These are phyloP conservation scores for Hydrophis major DNA, from an alignment of 2,797 vertebrate genomes.

Conservation along the genomic window DNA sequence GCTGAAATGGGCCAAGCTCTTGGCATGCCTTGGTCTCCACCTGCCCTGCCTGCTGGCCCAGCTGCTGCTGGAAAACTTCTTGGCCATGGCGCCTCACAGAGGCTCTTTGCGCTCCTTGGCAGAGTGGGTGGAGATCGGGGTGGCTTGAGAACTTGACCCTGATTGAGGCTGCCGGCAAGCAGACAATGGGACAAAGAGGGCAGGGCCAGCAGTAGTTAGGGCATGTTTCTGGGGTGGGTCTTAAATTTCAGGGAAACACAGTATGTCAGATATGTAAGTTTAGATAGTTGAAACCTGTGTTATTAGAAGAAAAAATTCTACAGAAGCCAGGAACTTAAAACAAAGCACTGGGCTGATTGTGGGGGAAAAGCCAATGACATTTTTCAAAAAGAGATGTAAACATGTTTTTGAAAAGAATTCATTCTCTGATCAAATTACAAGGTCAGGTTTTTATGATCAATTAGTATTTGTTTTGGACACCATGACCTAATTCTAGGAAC, in stretches of 20 bases:
- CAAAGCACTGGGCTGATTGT: not conserved
- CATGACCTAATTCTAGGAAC: not conserved
- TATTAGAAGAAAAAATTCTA: not conserved
- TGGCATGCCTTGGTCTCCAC: too few species aligned
- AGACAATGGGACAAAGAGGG: not conserved
- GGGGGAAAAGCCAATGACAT: not conserved
- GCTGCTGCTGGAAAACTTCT: not conserved
- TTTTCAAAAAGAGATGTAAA: not conserved
- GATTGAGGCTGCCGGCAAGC: too few species aligned
- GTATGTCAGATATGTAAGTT: not conserved
- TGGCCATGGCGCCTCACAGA: not conserved
- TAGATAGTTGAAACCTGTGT: fast-evolving
- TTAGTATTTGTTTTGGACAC: not conserved
- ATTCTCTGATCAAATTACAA: not conserved
- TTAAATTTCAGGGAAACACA: not conserved
- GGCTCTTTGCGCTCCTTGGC: not conserved
- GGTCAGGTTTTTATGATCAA: not conserved
- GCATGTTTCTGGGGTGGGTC: too few species aligned
- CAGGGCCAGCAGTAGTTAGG: not conserved
- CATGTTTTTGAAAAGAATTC: not conserved
- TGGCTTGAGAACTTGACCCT: not conserved
- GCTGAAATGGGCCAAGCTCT: not conserved
- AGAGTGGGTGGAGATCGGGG: not conserved
- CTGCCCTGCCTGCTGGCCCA: not conserved
- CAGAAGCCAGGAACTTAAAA: not conserved